Conservation (phyloP, 2,888 invertebrate species). For the Zootermopsis nevadensis region DNA sequence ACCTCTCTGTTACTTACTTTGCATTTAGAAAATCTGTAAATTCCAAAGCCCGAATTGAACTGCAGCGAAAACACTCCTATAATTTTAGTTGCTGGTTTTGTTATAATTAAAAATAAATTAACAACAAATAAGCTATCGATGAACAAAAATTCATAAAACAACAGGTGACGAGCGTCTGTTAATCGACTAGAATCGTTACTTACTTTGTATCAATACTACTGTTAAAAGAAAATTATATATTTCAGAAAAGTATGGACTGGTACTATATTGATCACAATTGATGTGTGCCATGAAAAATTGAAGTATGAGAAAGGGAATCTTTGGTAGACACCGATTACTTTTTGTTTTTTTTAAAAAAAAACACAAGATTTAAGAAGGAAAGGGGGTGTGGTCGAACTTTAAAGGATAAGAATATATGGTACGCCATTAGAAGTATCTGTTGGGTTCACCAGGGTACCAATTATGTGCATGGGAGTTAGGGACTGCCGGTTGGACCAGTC, state of each 20-base stretch:
- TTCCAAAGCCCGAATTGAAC: too few species aligned
- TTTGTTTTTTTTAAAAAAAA: not conserved
- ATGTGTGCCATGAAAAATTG: not conserved
- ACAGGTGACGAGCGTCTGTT: too few species aligned
- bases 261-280: slow-evolving; percentile 19
- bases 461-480: slow-evolving; percentile 25
- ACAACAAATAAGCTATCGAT: too few species aligned
- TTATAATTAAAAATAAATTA: too few species aligned
- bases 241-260: slow-evolving; percentile 3
- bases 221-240: slow-evolving; percentile 31
- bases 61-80: too few species aligned
- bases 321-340: not conserved
- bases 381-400: slow-evolving; percentile 32
- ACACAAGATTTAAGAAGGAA: not conserved
- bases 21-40: too few species aligned
- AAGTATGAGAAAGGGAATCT: not conserved
- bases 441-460: slow-evolving; percentile 35
- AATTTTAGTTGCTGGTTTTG: too few species aligned
- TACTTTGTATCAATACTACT: slow-evolving; percentile 10
- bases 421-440: slow-evolving; percentile 15
- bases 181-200: too few species aligned
- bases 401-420: slow-evolving; percentile 41
- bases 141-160: too few species aligned
- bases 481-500: slow-evolving; percentile 4
- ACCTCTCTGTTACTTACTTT: too few species aligned